Evolutionary conservation across 2,113 vertebrate species (phyloP), one percentile per base, ranked within the genome.

Genomic region (Elgaria multicarinata): DNA sequence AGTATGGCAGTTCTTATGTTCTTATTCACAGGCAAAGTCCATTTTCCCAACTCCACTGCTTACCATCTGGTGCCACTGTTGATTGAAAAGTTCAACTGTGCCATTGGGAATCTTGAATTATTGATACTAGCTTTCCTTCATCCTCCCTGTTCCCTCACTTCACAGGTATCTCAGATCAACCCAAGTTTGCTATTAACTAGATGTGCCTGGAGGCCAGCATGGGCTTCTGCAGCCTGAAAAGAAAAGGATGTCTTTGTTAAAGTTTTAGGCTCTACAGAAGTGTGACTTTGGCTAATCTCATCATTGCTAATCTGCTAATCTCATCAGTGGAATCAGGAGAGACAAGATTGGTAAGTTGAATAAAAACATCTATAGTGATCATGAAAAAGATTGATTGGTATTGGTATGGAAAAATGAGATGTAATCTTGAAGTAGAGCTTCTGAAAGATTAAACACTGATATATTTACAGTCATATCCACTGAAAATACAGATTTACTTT

Each of bases 51-150:
- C n/a, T 92, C 67, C 36, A 42, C 94, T 92, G 92, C 92, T 86
- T 88, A n/a, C 84, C 93, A 93, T 90, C 93, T 95, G 94, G 89
- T 94, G 94, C 58, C 92, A 36, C 20, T 85, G 79, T 88, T 92
- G 90, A 92, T 95, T 95, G 93, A 92, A 94, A 89, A 95, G 95
- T 93, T 95, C 95, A 95, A 66, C 90, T 87, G 86, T 91, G n/a
- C 95, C 76, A 87, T 39, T 90, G 81, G 89, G 90, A 87, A 94
- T 67, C 81, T n/a, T 96, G 88, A 96, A 95, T 96, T 95, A 95
- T 94, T 96, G n/a, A 96, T 96, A 95, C 58, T 20, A 0, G 39
- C 91, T 93, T 94, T 78, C 74, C 93, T 95, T 58, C 58, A 50
- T 42, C 4, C 0, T 18, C 33, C 1, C 50, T 75, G 55, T 91